Evolutionary conservation across 2,113 vertebrate species (phyloP).

Genomic region (Rhinichthys klamathensis): DNA sequence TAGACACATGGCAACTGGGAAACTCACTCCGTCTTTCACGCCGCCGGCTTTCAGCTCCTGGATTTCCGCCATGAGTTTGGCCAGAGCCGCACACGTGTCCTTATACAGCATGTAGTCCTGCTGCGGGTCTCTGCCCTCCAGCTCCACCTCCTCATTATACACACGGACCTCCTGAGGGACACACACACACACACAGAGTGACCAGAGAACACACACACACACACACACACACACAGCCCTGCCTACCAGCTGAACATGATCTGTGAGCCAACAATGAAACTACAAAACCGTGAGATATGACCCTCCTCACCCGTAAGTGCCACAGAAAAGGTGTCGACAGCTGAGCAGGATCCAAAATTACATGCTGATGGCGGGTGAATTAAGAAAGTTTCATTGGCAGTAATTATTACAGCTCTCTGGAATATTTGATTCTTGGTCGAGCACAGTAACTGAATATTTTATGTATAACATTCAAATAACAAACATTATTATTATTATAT

Average conservation of each 20-base stretch:
- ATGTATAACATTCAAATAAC: too few relatives aligned
- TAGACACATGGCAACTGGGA: too few relatives aligned
- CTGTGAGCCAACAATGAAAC: neutral
- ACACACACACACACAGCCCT: neutral
- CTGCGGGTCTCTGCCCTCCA: constrained; percentile 86
- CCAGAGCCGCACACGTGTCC: constrained; percentile 88
- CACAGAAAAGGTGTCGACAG: neutral
- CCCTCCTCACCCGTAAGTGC: neutral
- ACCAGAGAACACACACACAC: neutral
- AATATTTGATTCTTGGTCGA: too few relatives aligned
- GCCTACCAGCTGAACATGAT: neutral
- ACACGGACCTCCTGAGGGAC: constrained; percentile 81
- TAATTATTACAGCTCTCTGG: too few relatives aligned
- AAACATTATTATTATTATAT: too few relatives aligned
- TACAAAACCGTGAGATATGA: neutral
- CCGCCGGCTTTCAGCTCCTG: constrained; percentile 91
- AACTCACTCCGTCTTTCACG: constrained; percentile 87
- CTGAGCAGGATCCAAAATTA: neutral
- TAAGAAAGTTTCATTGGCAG: too few relatives aligned
- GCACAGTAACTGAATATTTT: too few relatives aligned
- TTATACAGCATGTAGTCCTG: constrained; percentile 90
- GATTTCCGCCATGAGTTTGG: constrained; percentile 92
- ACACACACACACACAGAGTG: neutral
- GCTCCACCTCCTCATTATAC: constrained; percentile 91
- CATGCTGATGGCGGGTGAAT: too few relatives aligned